These are phyloP conservation scores for Drosophila auraria DNA, from an alignment of 1,140 invertebrate species.

Conservation along the genomic window DNA sequence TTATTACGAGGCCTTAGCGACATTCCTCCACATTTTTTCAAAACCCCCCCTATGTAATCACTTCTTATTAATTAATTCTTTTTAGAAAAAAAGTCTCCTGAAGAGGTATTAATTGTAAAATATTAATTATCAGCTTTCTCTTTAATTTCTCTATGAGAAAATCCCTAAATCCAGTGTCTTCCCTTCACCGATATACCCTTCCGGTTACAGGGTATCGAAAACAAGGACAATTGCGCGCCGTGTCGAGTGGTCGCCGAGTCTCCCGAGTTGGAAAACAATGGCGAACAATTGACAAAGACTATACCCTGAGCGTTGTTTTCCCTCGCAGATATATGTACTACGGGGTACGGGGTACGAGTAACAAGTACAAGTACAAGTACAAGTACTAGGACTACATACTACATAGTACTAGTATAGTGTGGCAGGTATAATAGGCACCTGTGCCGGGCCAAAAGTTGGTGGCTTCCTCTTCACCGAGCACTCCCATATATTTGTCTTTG, in stretches of 20 bases:
- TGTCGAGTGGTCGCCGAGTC: slow-evolving; percentile 69
- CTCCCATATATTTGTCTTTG: slow-evolving; percentile 63
- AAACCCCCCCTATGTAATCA: too few species aligned
- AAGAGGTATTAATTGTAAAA: too few species aligned
- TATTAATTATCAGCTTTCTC: too few species aligned
- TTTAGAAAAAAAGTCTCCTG: too few species aligned
- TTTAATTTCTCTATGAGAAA: too few species aligned
- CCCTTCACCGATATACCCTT: neutral
- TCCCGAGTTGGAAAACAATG: slow-evolving; percentile 65
- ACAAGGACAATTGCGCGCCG: slow-evolving; percentile 70
- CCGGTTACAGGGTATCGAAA: slow-evolving; percentile 35
- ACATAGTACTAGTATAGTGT: neutral
- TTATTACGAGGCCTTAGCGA: neutral
- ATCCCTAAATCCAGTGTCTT: too few species aligned
- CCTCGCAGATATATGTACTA: neutral
- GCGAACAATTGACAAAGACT: slow-evolving; percentile 68
- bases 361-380: slow-evolving; percentile 2
- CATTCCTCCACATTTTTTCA: too few species aligned
- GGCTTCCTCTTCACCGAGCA: neutral
- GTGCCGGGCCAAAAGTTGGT: slow-evolving; percentile 21
- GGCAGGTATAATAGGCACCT: slow-evolving; percentile 52
- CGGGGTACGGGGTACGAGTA: neutral
- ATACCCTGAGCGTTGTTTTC: neutral
- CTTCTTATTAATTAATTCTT: too few species aligned
- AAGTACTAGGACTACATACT: neutral